Conservation (phyloP, 2,888 invertebrate species). For the Andrena minutula region DNA sequence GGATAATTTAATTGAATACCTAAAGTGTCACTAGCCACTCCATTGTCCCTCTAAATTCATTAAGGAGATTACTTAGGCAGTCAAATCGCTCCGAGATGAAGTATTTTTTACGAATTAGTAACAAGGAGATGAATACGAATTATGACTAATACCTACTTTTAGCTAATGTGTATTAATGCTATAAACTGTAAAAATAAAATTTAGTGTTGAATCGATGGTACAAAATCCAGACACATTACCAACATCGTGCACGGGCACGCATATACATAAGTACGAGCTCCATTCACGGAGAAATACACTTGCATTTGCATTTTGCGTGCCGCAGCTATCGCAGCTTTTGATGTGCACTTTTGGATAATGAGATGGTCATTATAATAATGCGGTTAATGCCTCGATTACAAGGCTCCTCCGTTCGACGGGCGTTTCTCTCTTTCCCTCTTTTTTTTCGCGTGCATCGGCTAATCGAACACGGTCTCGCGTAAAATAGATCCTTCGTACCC, state of each 20-base stretch:
- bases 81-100: no score
- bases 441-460: not conserved
- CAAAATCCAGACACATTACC: slow-evolving; percentile 4
- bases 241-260: not conserved
- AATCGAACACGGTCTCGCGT: slow-evolving; percentile 23
- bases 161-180: no score
- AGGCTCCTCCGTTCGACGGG: not conserved
- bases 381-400: slow-evolving; percentile 40
- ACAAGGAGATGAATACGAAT: no score
- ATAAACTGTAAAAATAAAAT: no score
- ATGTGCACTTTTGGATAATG: slow-evolving; percentile 49
- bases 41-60: not conserved
- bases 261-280: not conserved
- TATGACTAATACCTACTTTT: no score
- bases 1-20: not conserved
- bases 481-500: slow-evolving; percentile 49
- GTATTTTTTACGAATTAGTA: no score
- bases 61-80: no score
- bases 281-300: slow-evolving; percentile 1
- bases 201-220: not conserved
- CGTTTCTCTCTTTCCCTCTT: slow-evolving; percentile 3
- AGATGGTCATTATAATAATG: slow-evolving; percentile 34
- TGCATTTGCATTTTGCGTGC: slow-evolving; percentile 37
- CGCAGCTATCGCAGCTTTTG: slow-evolving; percentile 44
- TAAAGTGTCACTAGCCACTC: not conserved